Evolutionary conservation across 2,888 invertebrate genomes (phyloP), one percentile per base, ranked within the genome.

Genomic region (Cyclophora punctaria): DNA sequence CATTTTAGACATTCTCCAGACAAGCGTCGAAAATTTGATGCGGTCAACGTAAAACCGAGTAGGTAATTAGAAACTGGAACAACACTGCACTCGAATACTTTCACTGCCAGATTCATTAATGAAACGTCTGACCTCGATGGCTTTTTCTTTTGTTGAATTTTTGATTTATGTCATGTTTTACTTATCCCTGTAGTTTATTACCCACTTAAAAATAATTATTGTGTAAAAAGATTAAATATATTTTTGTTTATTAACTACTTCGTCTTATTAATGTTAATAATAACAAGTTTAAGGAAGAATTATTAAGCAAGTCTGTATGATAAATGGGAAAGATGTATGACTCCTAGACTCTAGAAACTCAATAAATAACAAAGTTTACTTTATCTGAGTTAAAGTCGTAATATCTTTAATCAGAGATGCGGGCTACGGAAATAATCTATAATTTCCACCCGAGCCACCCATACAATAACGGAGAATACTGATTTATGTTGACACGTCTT

Each of bases 391-490:
- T 20, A 20, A 20, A 20, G 20, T 20, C 34, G 47, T 60, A 68
- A 68, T 67, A 69, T 75, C 69, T 69, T 59, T 64, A 67, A 74
- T 77, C 73, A 62, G 55, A 72, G 76, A 86, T 85, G 82, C 84
- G 81, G 85, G 86, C 72, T 66, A 75, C 77, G 80, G 80, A 81
- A 78, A 78, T 70, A 72, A 69, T 65, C 67, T 76, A 77, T 78
- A 76, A 81, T 80, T 79, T 78, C 73, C 75, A 77, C 71, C 64
- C 71, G 70, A 73, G 77, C 67, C 75, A 77, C 71, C 64, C 71
- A 71, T 73, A 78, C 67, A 72, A 73, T 72, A 71, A 64, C 63
- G 69, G 68, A 62, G 57, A 54, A 52, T 58, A 63, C 69, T 78
- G 78, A 82, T 85, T 83, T 83, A 83, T 79, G 66, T 59, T 67